Conservation (phyloP, 2,797 vertebrate species). For the Hephaestus fuliginosus region DNA sequence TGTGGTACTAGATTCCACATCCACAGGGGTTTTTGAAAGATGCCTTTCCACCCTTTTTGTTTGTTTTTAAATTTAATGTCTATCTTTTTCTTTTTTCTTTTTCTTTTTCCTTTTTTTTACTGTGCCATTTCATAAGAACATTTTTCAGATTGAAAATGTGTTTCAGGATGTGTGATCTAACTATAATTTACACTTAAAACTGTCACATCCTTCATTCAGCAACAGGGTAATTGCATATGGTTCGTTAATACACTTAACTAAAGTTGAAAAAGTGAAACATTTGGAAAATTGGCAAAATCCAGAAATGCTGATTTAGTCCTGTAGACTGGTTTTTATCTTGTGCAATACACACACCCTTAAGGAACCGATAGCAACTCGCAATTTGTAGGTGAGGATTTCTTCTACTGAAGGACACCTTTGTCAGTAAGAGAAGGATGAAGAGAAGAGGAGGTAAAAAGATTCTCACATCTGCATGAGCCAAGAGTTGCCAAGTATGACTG, state of each 20-base stretch:
- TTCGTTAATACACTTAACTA: not conserved
- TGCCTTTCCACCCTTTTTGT: not conserved
- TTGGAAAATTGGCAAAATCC: not conserved
- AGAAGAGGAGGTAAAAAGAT: not conserved
- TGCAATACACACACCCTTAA: not conserved
- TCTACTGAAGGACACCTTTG: not conserved
- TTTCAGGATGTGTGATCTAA: slow-evolving; percentile 18
- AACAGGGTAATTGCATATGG: not conserved
- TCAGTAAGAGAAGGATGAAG: not conserved
- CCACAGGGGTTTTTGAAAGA: slow-evolving; percentile 4
- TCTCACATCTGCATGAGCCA: slow-evolving; percentile 16
- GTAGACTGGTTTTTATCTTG: not conserved
- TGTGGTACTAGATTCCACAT: not conserved
- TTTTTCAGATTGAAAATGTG: slow-evolving; percentile 8
- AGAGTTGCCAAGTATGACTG: not conserved
- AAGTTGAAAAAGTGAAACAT: not conserved
- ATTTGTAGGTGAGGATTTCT: not conserved
- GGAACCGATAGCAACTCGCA: not conserved
- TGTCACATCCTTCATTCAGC: not conserved
- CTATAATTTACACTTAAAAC: slow-evolving; percentile 13
- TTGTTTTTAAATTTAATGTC: not conserved
- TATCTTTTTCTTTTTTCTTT: not conserved
- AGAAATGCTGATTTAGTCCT: not conserved
- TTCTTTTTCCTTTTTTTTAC: not conserved
- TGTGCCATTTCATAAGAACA: slow-evolving; percentile 1